Conservation (phyloP, 2,113 vertebrate genomes). For the Chlorodrepanis virens region DNA sequence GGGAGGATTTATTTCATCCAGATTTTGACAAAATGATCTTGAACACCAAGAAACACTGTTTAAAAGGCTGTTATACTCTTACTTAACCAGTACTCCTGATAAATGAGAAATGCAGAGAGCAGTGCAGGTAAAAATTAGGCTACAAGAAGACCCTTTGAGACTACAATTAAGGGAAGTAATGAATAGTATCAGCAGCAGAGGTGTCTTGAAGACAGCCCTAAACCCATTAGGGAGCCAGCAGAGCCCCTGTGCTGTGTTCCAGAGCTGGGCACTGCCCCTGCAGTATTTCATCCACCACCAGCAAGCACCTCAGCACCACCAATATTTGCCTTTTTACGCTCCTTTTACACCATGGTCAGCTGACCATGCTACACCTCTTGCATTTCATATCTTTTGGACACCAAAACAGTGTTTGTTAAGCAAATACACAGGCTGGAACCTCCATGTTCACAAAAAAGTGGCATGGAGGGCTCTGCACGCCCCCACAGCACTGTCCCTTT, state of each 20-base stretch:
- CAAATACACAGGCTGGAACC: neutral
- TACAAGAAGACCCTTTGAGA: neutral
- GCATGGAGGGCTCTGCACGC: rapidly evolving
- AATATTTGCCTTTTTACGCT: neutral
- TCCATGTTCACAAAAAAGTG: neutral
- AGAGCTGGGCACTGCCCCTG: too few relatives aligned
- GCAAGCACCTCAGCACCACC: neutral
- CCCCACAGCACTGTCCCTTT: neutral
- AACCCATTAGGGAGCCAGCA: neutral
- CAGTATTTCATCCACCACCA: rapidly evolving
- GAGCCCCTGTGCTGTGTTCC: neutral
- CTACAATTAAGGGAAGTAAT: neutral
- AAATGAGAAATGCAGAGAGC: neutral
- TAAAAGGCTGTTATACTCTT: neutral
- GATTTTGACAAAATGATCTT: neutral
- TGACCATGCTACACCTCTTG: too few relatives aligned
- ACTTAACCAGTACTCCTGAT: neutral
- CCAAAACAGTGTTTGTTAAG: neutral
- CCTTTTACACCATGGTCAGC: neutral
- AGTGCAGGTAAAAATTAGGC: neutral
- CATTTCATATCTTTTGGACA: neutral
- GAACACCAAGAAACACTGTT: neutral
- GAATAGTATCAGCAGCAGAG: neutral
- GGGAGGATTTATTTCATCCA: neutral
- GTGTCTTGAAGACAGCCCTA: neutral